Conservation (phyloP, 2,888 invertebrate species). For the Leucophora obtusa region DNA sequence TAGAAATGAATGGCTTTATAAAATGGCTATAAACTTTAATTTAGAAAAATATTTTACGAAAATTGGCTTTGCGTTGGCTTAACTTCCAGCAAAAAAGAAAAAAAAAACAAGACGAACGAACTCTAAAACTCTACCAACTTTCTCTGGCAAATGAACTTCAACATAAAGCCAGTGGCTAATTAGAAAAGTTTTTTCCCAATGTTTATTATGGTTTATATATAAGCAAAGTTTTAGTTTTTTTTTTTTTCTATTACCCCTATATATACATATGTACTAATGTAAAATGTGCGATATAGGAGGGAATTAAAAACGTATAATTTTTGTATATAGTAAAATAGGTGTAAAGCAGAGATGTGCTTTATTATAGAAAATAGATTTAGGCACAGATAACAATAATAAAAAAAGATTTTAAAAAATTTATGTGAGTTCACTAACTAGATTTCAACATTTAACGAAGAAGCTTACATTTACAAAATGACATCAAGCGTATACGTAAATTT, state of each 20-base stretch:
- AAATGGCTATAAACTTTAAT: constrained; percentile 50
- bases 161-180: constrained; percentile 70
- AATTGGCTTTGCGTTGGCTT: constrained; percentile 45
- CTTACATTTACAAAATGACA: too few species aligned
- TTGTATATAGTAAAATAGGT: background rate
- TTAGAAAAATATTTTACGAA: constrained; percentile 24
- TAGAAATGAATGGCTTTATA: constrained; percentile 33
- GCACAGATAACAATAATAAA: too few species aligned
- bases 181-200: constrained; percentile 72
- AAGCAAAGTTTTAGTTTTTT: background rate
- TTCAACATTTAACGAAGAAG: too few species aligned
- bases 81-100: constrained; percentile 1
- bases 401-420: too few species aligned
- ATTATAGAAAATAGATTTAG: background rate
- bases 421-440: too few species aligned
- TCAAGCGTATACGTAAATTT: too few species aligned
- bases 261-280: too few species aligned
- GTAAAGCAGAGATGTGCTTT: background rate
- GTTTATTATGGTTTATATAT: constrained; percentile 27
- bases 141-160: constrained; percentile 63
- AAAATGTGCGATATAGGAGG: background rate
- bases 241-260: background rate
- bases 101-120: constrained; percentile 26
- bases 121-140: constrained; percentile 52
- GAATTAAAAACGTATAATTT: background rate